Base-by-base conservation (phyloP, 2,797 vertebrate species). In the Todus mexicanus region DNA sequence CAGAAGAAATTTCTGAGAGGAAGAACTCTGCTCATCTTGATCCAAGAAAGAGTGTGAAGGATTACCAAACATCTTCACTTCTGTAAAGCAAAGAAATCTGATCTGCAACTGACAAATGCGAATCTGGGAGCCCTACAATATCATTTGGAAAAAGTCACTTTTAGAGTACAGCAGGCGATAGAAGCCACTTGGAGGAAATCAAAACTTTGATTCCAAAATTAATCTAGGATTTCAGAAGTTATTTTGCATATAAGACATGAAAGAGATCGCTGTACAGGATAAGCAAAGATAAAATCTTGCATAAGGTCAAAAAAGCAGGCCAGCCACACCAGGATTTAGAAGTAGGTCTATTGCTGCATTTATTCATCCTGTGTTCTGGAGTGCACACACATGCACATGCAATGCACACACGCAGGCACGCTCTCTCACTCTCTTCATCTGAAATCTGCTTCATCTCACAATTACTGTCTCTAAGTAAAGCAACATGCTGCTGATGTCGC, bases 351-450 rank as follows among this genome's bases (percentile, higher is more conserved):
- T n/a, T 35, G 29, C 45, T 70, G 23, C 21, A 18, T 14, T 48
- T 29, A 35, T 27, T 42, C 40, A 38, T 15, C 43, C 38, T 1
- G 0, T 3, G 35, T 45, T 56, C 66, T 81, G 50, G 29, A 71
- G 22, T 5, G 17, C 63, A 31, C n/a, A 15, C 4, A 29, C 1
- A 5, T 2, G 9, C 18, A 37, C 0, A 0, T 21, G 56, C 6
- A 5, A 31, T 26, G 47, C 60, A 56, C 48, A 19, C 37, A 53
- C 12, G 40, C 59, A 54, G 56, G 31, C 0, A 0, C 3, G 37
- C 53, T 63, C 27, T 1, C 53, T 59, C 25, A 0, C 40, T 33
- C 8, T 27, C 51, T 37, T 16, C 33, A 27, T 14, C 37, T 9
- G 38, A 43, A 69, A 20, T 25, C 81, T 84, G 82, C 56, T 40